A percentile compares a stretch with the other conserved stretches of the same genome.
phyloP scores from a whole-genome alignment of 2,888 invertebrate species.

The Ferrisia virgata region DNA sequence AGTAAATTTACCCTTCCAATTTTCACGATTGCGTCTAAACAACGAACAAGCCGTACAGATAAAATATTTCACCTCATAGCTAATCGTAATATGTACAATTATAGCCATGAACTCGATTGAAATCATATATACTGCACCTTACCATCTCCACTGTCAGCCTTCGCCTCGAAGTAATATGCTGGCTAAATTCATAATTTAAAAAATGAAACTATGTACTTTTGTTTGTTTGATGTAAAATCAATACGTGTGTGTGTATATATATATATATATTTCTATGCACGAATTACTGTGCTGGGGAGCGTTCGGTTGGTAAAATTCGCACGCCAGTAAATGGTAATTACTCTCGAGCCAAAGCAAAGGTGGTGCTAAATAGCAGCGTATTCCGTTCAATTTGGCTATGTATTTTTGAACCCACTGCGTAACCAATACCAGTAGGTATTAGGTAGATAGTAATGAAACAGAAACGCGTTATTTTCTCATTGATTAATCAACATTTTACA shows the following conservation, averaged over 20 bases:
- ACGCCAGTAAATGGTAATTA: neutral
- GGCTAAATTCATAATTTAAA: neutral
- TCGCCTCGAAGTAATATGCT: neutral
- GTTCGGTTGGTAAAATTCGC: neutral
- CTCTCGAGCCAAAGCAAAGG: neutral
- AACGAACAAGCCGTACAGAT: no score
- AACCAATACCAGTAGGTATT: no score
- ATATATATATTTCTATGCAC: neutral
- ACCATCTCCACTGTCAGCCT: neutral
- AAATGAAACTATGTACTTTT: neutral
- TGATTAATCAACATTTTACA: conserved; percentile 35
- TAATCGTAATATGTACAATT: no score
- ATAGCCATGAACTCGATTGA: no score
- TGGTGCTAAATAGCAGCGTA: neutral
- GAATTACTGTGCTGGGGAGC: neutral
- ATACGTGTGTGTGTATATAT: neutral
- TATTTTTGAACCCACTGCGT: conserved; percentile 34
- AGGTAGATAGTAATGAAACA: no score
- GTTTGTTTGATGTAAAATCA: neutral
- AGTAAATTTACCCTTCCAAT: no score
- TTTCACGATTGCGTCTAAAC: no score
- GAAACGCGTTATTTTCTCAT: conserved; percentile 24
- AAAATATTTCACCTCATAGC: no score
- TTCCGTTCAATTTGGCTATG: neutral
- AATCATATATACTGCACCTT: no score